Evolutionary conservation across 2,888 invertebrate genomes (phyloP).

Genomic region (Tiliacea aurago): DNA sequence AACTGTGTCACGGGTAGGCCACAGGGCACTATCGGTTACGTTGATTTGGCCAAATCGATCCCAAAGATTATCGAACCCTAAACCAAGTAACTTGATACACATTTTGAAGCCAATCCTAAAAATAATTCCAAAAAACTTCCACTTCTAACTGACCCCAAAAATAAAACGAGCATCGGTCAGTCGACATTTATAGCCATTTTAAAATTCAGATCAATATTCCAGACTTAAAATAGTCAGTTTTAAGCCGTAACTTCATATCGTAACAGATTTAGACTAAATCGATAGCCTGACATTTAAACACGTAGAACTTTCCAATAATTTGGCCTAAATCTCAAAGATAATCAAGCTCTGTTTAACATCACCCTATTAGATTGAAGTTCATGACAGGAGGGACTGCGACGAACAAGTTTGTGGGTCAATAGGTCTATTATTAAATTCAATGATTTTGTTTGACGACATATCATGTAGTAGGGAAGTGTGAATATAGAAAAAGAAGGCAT

Average conservation of each 20-base stretch:
- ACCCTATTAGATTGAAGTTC: conserved; percentile 30
- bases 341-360: conserved; percentile 49
- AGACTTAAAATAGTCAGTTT: conserved; percentile 16
- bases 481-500: not conserved
- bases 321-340: conserved; percentile 41
- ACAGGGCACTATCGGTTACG: conserved; percentile 20
- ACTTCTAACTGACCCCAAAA: not conserved
- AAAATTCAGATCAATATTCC: conserved; percentile 34
- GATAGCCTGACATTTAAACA: conserved; percentile 48
- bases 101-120: not conserved
- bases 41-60: conserved; percentile 18
- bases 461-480: not conserved
- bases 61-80: conserved; percentile 15
- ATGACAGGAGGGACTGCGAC: not conserved
- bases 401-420: conserved; percentile 13
- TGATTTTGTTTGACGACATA: conserved; percentile 9
- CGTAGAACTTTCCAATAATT: conserved; percentile 35
- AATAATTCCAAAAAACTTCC: conserved; percentile 5
- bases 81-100: not conserved
- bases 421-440: conserved; percentile 1
- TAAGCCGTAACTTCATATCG: not conserved
- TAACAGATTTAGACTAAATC: conserved; percentile 42
- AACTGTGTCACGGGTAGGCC: conserved; percentile 36
- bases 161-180: not conserved
- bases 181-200: not conserved